Base-by-base conservation (phyloP, 2,797 vertebrate genomes). In the Pipistrellus pipistrellus region DNA sequence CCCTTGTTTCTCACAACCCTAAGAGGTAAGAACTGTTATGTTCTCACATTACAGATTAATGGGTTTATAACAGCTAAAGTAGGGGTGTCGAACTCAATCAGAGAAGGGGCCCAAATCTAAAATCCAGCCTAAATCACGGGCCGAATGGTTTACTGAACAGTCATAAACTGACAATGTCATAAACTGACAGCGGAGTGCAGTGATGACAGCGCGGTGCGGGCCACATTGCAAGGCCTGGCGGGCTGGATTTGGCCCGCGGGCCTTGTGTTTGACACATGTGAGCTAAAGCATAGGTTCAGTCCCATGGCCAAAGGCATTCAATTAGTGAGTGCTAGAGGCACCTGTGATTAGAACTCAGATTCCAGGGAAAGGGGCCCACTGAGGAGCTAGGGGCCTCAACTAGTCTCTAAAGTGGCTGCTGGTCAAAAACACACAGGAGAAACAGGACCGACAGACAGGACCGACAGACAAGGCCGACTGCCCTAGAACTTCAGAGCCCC, bases 31-130 rank as follows among this genome's bases (percentile, higher is more conserved):
- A 92, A 86, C 64, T 46, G 55, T 72, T 62, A 71, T 21, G 64
- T 32, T 73, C 35, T 38, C 85, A 85, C 85, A 85, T 85, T 51
- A 69, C 8, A 86, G 68, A 71, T 83, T 20, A 92, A 75, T n/a
- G 46, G 62, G 41, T 4, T 57, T 71, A 32, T 66, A 66, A 66
- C 46, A 83, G 30, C n/a, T 83, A 48, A 48, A 66, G 30, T n/a
- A n/a, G n/a, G n/a, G n/a, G n/a, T n/a, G n/a, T n/a, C n/a, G n/a
- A n/a, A n/a, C n/a, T n/a, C n/a, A n/a, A n/a, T n/a, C n/a, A n/a
- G n/a, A n/a, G n/a, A n/a, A n/a, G n/a, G n/a, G n/a, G n/a, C n/a
- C n/a, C n/a, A n/a, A n/a, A n/a, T n/a, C n/a, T n/a, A n/a, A n/a
- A n/a, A n/a, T n/a, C n/a, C n/a, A n/a, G n/a, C n/a, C n/a, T n/a